Conservation (phyloP, 1,140 invertebrate species). For the Caenorhabditis brenneri region DNA sequence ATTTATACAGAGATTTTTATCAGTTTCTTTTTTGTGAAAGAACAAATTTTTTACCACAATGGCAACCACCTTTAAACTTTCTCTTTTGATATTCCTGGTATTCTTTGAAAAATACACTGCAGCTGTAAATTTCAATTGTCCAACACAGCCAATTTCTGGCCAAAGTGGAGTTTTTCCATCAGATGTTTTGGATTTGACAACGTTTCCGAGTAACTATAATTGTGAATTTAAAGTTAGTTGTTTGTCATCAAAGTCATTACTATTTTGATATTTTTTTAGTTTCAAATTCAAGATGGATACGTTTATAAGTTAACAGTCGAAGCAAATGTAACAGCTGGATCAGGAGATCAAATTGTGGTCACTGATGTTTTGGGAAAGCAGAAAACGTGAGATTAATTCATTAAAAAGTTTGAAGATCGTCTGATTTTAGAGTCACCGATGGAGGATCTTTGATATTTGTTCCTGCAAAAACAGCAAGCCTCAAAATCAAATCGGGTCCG, state of each 20-base stretch:
- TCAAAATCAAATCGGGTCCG: not conserved
- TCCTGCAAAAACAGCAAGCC: not conserved
- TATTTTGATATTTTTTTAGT: not conserved
- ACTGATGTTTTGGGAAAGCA: not conserved
- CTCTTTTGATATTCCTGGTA: not conserved
- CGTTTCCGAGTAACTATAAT: not conserved
- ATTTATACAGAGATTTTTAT: not conserved
- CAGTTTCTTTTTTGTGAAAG: not conserved
- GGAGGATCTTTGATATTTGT: not conserved
- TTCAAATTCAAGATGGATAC: constrained; percentile 1
- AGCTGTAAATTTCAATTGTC: not conserved
- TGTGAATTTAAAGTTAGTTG: not conserved
- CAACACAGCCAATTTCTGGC: not conserved
- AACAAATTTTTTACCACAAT: not conserved
- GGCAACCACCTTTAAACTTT: not conserved
- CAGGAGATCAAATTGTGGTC: not conserved
- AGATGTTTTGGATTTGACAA: not conserved
- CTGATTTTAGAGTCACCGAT: not conserved
- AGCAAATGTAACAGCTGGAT: not conserved
- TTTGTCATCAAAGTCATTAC: not conserved
- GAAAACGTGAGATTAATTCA: not conserved
- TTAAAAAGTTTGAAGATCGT: not conserved
- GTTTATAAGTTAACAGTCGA: not conserved
- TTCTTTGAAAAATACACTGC: not conserved
- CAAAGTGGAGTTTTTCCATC: not conserved